phyloP scores from a whole-genome alignment of 2,888 invertebrate species.

The Andrena trimmerana region DNA sequence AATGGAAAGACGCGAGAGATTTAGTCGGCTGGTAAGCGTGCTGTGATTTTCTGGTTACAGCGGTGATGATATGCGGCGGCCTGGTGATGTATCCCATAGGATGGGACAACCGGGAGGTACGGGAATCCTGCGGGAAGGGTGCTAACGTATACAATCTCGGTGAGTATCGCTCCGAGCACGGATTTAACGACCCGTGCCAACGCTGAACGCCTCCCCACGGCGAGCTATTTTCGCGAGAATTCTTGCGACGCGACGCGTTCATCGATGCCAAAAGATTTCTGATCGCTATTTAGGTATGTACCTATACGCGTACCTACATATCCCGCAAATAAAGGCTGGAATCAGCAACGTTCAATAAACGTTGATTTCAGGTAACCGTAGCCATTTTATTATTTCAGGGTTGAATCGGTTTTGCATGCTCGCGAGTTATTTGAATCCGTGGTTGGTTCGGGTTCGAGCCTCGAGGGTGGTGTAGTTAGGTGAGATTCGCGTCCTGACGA shows the following conservation, averaged over 20 bases:
- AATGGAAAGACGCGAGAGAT: background rate
- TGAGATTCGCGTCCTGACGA: conserved; percentile 41
- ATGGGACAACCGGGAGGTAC: conserved; percentile 88
- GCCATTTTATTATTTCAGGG: background rate
- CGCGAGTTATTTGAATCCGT: conserved; percentile 11
- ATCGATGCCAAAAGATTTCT: background rate
- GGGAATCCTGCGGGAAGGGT: conserved; percentile 87
- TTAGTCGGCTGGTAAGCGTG: conserved; percentile 19
- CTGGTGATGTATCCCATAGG: conserved; percentile 88
- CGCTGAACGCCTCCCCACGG: background rate
- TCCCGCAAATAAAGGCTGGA: background rate
- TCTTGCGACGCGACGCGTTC: background rate
- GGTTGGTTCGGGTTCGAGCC: conserved; percentile 17
- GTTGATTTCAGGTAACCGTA: conserved; percentile 3
- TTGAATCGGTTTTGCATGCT: background rate
- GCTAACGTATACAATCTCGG: conserved; percentile 88
- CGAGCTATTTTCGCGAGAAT: background rate
- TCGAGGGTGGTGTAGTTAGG: conserved; percentile 45
- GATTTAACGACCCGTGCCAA: conserved; percentile 1
- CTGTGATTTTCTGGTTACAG: conserved; percentile 83
- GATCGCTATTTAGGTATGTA: background rate
- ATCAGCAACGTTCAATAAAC: conserved; percentile 11
- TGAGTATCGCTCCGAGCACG: conserved; percentile 80
- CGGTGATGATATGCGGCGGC: conserved; percentile 87
- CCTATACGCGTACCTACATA: too few relatives aligned